A percentile compares a stretch with the other conserved stretches of the same genome.
These are phyloP conservation scores for Heterodera schachtii DNA, from an alignment of 1,140 invertebrate species.

Conservation along the genomic window DNA sequence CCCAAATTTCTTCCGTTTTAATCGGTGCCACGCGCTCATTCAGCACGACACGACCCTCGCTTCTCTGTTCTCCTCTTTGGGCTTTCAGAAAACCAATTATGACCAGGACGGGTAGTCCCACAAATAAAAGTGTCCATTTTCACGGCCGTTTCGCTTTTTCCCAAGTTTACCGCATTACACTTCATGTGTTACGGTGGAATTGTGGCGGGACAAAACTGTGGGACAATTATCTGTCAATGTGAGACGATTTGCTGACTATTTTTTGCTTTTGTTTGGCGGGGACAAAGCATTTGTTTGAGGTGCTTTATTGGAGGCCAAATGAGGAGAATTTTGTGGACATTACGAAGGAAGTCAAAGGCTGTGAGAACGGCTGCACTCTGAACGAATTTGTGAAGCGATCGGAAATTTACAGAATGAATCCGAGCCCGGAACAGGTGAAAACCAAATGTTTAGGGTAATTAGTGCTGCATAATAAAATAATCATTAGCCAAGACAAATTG, in stretches of 20 bases:
- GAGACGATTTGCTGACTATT: background rate
- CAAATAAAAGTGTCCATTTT: no score
- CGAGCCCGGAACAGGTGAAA: slow-evolving; percentile 19
- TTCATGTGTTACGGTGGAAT: slow-evolving; percentile 44
- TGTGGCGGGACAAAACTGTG: slow-evolving; percentile 29
- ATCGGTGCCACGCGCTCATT: slow-evolving; percentile 3
- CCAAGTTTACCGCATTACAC: slow-evolving; percentile 33
- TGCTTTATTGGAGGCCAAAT: slow-evolving; percentile 34
- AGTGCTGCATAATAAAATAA: no score
- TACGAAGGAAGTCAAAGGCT: slow-evolving; percentile 22
- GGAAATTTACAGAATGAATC: slow-evolving; percentile 18
- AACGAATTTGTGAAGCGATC: slow-evolving; percentile 32
- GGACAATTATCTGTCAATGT: slow-evolving; percentile 30
- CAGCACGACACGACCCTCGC: slow-evolving; percentile 45
- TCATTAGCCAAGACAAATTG: no score
- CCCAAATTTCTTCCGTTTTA: slow-evolving; percentile 10
- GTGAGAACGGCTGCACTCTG: slow-evolving; percentile 28
- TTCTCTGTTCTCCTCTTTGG: slow-evolving; percentile 41
- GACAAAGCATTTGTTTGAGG: slow-evolving; percentile 11
- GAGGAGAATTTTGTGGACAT: slow-evolving; percentile 13
- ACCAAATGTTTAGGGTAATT: no score
- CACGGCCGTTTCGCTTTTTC: background rate
- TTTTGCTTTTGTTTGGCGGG: slow-evolving; percentile 4
- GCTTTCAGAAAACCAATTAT: slow-evolving; percentile 22
- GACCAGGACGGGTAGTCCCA: background rate